phyloP scores from a whole-genome alignment of 2,888 invertebrate species.

The Chrysotoxum bicinctum region DNA sequence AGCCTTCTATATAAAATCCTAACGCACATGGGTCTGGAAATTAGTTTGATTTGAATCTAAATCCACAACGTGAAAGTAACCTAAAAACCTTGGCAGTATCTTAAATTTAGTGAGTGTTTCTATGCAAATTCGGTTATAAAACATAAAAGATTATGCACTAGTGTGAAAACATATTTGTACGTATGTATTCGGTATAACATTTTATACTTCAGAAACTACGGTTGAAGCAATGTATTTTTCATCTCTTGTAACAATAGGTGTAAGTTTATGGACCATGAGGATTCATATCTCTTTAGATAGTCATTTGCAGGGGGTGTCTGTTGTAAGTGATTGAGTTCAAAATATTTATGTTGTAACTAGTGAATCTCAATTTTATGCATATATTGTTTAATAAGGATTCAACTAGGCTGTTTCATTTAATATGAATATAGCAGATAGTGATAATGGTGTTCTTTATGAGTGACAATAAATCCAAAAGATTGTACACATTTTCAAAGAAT shows the following conservation, averaged over 20 bases:
- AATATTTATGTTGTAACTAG: neutral
- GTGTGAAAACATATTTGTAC: neutral
- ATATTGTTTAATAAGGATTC: neutral
- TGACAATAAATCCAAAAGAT: neutral
- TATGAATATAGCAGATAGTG: neutral
- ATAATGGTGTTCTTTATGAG: neutral
- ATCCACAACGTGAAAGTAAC: neutral
- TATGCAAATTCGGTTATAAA: slow-evolving; percentile 33
- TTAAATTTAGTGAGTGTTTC: neutral
- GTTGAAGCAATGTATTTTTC: neutral
- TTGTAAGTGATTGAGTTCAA: neutral
- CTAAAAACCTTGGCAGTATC: slow-evolving; percentile 1
- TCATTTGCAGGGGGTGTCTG: neutral
- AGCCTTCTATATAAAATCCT: slow-evolving; percentile 15
- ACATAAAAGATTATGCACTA: neutral
- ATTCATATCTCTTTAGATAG: slow-evolving; percentile 3
- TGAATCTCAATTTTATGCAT: slow-evolving; percentile 10
- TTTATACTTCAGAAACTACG: neutral
- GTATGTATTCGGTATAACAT: slow-evolving; percentile 20
- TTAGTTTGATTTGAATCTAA: neutral
- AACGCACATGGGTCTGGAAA: slow-evolving; percentile 1
- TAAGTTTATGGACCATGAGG: neutral
- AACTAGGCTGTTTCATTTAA: neutral
- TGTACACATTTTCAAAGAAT: neutral
- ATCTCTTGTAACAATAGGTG: neutral